Conservation (phyloP, 23 tunicate genomes). For the Clavelina lepadiformis region DNA sequence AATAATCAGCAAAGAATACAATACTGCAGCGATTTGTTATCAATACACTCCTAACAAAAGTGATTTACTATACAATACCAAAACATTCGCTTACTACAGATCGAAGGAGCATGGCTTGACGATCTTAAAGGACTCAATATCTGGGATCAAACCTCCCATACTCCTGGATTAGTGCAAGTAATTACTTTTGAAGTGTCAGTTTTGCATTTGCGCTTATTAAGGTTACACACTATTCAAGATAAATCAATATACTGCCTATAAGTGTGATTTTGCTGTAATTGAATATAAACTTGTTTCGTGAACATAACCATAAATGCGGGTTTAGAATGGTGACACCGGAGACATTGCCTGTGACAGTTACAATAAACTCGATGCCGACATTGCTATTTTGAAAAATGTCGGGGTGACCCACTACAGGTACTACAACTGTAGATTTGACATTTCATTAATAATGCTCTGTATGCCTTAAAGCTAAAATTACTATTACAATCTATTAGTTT, state of each 20-base stretch:
- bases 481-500: too few species aligned
- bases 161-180: slow-evolving; percentile 21
- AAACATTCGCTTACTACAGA: slow-evolving; percentile 1
- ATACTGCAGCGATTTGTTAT: neutral
- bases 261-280: too few species aligned
- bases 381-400: slow-evolving; percentile 18
- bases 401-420: slow-evolving; percentile 37
- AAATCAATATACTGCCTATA: too few species aligned
- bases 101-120: slow-evolving; percentile 46
- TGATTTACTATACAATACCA: neutral
- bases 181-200: neutral
- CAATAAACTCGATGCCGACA: slow-evolving; percentile 37
- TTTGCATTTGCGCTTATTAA: too few species aligned
- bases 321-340: slow-evolving; percentile 31
- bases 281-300: too few species aligned
- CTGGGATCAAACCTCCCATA: slow-evolving; percentile 41
- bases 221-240: too few species aligned
- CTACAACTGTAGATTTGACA: neutral
- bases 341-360: slow-evolving; percentile 66
- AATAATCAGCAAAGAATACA: neutral
- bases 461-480: too few species aligned
- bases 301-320: too few species aligned
- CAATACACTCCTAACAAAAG: neutral
- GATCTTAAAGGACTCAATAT: slow-evolving; percentile 35
- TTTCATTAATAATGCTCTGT: neutral